Conservation (phyloP, 2,888 invertebrate species). For the Portevinia maculata region DNA sequence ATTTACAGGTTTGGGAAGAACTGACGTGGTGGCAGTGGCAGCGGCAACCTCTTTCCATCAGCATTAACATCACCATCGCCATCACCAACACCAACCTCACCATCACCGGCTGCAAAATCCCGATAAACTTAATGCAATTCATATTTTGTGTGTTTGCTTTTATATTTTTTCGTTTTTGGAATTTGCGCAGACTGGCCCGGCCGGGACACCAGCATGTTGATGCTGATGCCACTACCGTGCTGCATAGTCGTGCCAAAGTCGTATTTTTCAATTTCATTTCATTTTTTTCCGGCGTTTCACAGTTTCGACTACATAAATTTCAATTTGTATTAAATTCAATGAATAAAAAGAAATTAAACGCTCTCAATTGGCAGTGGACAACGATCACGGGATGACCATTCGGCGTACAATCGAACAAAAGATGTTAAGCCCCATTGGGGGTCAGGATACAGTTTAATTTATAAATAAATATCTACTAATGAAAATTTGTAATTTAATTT, state of each 20-base stretch:
- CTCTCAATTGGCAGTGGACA: constrained; percentile 54
- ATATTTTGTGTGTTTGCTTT: constrained; percentile 73
- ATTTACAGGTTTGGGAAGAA: constrained; percentile 35
- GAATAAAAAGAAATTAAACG: constrained; percentile 67
- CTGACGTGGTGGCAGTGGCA: constrained; percentile 2
- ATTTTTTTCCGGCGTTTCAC: constrained; percentile 72
- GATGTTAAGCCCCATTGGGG: constrained; percentile 53
- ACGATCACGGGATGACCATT: constrained; percentile 1
- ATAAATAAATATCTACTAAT: constrained; percentile 69
- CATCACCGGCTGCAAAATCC: constrained; percentile 67
- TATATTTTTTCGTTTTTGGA: constrained; percentile 58
- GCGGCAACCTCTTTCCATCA: constrained; percentile 3
- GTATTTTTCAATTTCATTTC: constrained; percentile 72
- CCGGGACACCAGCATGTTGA: neutral
- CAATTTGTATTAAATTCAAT: constrained; percentile 74
- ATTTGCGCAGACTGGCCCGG: constrained; percentile 15
- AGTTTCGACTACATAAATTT: constrained; percentile 74
- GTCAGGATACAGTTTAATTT: constrained; percentile 52
- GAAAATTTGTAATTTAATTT: constrained; percentile 64
- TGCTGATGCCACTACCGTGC: constrained; percentile 9
- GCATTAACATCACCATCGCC: constrained; percentile 10
- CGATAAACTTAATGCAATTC: constrained; percentile 74
- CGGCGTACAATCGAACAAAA: constrained; percentile 42
- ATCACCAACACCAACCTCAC: constrained; percentile 5
- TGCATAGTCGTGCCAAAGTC: constrained; percentile 46